Base-by-base conservation (phyloP, 1,140 invertebrate species). In the Cydia splendana region DNA sequence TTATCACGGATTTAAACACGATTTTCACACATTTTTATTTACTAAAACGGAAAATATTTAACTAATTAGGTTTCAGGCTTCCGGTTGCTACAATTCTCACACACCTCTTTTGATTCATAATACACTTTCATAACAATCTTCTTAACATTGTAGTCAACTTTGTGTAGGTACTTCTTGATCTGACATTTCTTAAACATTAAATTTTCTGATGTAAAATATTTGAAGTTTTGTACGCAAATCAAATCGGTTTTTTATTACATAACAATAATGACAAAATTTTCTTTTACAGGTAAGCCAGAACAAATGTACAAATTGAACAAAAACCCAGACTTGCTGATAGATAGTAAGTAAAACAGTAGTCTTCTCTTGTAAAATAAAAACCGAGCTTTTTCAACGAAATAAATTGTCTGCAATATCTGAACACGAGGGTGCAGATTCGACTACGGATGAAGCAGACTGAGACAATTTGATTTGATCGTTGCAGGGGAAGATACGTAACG, bases 391-490 rank as follows among this genome's bases (percentile, higher is more conserved):
- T 38, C 42, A 5, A 38, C 15, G 18, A 42, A 71, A 24, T 4
- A 10, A 18, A 71, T 20, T 18, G 30, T n/a, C 67, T 71, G 67
- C 5, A n/a, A n/a, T 71, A 38, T 42, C 67, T 71, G 34, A 9
- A 42, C 65, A 38, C 20, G 18, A 48, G 73, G 73, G 42, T 53
- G 38, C 45, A 53, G 15, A 24, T 76, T 65, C 42, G 75, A 38
- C 28, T 57, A 18, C 57, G 28, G 75, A 57, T 65, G 75, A 30
- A 75, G 53, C 75, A 75, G 75, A 75, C 75, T 75, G 75, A 30
- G 75, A 75, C 75, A 65, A 75, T 75, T 75, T 75, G 75, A 75
- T 75, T 75, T 75, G 75, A 65, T 75, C 48, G 74, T 30, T 57
- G 51, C 30, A 45, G 34, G 67, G 67, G 67, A 18, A 62, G 53